Evolutionary conservation across 2,113 vertebrate genomes (phyloP).

Genomic region (Steatornis caripensis): DNA sequence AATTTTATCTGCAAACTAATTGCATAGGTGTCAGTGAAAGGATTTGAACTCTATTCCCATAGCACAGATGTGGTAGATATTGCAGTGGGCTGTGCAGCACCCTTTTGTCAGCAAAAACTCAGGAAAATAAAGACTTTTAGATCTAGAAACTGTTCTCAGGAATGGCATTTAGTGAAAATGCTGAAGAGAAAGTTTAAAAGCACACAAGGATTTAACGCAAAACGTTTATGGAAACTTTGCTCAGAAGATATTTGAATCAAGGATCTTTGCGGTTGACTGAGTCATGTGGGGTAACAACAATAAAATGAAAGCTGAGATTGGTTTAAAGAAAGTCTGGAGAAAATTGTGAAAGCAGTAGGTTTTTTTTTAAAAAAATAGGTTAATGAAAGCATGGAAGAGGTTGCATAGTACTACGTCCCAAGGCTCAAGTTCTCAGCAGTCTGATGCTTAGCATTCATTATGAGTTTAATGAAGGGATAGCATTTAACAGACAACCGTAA

Average conservation of each 20-base stretch:
- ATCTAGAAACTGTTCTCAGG: neutral
- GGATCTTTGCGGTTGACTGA: neutral
- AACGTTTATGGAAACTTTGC: neutral
- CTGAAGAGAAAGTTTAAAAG: neutral
- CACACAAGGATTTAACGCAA: neutral
- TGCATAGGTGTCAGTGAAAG: neutral
- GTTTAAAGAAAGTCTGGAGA: neutral
- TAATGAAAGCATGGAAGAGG: neutral
- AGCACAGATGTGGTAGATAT: neutral
- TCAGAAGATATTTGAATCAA: neutral
- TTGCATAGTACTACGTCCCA: neutral
- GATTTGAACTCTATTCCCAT: neutral
- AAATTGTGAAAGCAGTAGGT: neutral
- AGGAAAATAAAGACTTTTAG: neutral
- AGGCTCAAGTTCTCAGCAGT: neutral
- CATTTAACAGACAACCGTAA: neutral
- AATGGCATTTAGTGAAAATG: neutral
- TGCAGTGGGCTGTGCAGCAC: neutral
- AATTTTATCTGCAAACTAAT: neutral
- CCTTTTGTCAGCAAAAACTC: neutral
- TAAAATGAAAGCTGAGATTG: neutral
- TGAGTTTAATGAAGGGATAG: neutral
- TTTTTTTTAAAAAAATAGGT: neutral
- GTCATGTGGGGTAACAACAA: neutral
- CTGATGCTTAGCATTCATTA: neutral